phyloP scores from a whole-genome alignment of 2,888 invertebrate genomes.

The Seira sanloemensis region DNA sequence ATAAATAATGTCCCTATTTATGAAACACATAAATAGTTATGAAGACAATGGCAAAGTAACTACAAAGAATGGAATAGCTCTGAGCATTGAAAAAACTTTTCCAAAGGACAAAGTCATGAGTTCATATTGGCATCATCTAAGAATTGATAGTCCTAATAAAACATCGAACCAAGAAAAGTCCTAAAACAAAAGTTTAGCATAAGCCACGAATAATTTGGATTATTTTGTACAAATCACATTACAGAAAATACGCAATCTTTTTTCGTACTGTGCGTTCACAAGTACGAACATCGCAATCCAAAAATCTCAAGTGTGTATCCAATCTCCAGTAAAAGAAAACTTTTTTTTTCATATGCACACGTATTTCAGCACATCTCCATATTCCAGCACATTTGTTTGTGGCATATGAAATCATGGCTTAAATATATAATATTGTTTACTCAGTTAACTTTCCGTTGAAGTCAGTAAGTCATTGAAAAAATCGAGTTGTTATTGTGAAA shows the following conservation, averaged over 20 bases:
- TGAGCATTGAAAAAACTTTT: not conserved
- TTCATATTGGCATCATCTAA: not conserved
- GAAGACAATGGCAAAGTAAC: not conserved
- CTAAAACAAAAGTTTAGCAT: not conserved
- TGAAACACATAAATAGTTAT: not conserved
- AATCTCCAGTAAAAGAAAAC: too few species aligned
- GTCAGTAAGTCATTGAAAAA: too few species aligned
- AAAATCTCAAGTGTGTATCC: too few species aligned
- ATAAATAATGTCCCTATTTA: not conserved
- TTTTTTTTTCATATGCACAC: conserved; percentile 23
- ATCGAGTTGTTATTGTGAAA: conserved; percentile 56
- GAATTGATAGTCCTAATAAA: not conserved
- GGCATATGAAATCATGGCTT: not conserved
- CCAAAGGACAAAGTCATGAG: not conserved
- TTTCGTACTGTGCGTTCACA: too few species aligned
- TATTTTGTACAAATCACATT: too few species aligned
- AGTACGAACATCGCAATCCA: too few species aligned
- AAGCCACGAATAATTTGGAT: too few species aligned
- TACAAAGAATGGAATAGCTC: not conserved
- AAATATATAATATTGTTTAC: too few species aligned
- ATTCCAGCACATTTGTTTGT: too few species aligned
- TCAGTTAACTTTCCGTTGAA: too few species aligned
- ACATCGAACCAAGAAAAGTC: not conserved
- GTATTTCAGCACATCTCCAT: too few species aligned
- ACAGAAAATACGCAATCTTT: too few species aligned